These are phyloP conservation scores for Plecturocebus donacophilus DNA, from an alignment of 2,113 vertebrate species.

Conservation along the genomic window DNA sequence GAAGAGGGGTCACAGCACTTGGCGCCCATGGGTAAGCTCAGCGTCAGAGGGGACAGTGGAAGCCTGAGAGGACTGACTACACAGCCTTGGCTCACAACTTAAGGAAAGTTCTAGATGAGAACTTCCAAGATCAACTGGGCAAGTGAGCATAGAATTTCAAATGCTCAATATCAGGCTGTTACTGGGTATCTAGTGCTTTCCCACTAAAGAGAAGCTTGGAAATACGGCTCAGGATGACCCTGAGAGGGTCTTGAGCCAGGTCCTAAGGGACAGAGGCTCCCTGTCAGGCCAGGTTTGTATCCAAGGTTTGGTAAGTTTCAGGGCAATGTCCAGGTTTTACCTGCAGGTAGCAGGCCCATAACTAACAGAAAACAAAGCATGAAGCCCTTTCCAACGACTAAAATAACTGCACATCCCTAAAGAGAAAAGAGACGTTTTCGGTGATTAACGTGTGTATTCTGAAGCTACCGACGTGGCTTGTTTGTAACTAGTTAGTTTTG, in stretches of 20 bases:
- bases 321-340: not conserved
- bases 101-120: not conserved
- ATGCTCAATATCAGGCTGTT: not conserved
- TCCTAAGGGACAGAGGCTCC: not conserved
- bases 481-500: conserved; percentile 10
- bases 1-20: not conserved
- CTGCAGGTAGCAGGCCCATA: conserved; percentile 60
- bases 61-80: not conserved
- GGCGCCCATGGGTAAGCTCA: not conserved
- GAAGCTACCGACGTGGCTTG: not conserved
- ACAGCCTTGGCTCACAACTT: not conserved
- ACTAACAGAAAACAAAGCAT: not conserved
- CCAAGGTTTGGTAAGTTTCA: not conserved
- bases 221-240: not conserved
- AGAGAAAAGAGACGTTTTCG: not conserved
- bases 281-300: too few relatives aligned
- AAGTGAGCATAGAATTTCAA: not conserved
- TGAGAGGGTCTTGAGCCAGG: not conserved
- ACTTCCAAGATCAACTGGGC: not conserved
- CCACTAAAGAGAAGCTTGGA: not conserved
- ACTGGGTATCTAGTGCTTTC: not conserved
- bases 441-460: not conserved
- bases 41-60: not conserved
- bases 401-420: not conserved
- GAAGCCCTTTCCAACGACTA: not conserved